Conservation (phyloP, 2,888 invertebrate genomes). For the Fragum whitleyi region DNA sequence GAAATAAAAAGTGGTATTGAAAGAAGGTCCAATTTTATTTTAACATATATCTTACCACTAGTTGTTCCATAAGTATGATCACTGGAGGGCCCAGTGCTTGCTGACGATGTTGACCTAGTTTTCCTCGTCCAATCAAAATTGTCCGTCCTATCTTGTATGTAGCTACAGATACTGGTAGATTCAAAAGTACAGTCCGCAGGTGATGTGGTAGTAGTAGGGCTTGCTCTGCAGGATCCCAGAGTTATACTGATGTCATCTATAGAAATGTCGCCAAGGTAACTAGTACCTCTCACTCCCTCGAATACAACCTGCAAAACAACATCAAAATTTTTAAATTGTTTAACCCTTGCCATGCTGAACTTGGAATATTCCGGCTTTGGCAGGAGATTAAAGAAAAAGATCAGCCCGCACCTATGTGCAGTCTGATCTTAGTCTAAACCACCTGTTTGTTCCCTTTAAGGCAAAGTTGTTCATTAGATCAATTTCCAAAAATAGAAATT, state of each 20-base stretch:
- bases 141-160: constrained; percentile 74
- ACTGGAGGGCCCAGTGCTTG: constrained; percentile 74
- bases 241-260: constrained; percentile 75
- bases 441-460: too few relatives aligned
- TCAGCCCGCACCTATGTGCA: too few relatives aligned
- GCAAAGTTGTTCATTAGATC: too few relatives aligned
- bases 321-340: too few relatives aligned
- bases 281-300: constrained; percentile 74
- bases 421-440: too few relatives aligned
- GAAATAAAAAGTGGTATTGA: too few relatives aligned
- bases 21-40: too few relatives aligned
- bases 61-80: constrained; percentile 81
- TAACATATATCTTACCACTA: constrained; percentile 24
- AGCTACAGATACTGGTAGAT: constrained; percentile 72
- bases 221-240: constrained; percentile 68
- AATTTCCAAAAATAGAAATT: too few relatives aligned
- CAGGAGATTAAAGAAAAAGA: too few relatives aligned
- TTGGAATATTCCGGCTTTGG: too few relatives aligned
- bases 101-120: constrained; percentile 63
- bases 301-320: constrained; percentile 74
- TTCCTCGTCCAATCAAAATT: constrained; percentile 76
- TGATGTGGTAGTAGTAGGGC: constrained; percentile 27
- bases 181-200: constrained; percentile 79
- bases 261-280: constrained; percentile 77
- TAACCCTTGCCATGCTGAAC: too few relatives aligned